Conservation (phyloP, 2,113 vertebrate genomes). For the Geococcyx californianus region DNA sequence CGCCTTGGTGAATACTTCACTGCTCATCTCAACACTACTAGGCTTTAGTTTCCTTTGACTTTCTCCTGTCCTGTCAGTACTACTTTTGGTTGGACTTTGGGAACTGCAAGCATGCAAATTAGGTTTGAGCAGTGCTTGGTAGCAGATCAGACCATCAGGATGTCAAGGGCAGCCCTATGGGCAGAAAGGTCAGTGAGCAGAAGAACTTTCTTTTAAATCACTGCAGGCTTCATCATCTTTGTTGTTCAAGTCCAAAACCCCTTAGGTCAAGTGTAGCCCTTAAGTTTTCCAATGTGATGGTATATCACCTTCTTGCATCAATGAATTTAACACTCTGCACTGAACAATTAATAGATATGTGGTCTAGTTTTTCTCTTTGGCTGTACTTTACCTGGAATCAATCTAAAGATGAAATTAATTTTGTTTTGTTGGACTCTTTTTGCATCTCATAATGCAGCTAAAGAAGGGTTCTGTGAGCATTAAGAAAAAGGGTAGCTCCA, state of each 20-base stretch:
- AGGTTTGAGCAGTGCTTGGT: not conserved
- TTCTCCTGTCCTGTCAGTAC: not conserved
- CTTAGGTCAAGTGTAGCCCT: not conserved
- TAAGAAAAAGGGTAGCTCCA: not conserved
- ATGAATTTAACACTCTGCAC: not conserved
- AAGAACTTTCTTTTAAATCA: conserved; percentile 19
- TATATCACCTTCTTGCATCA: not conserved
- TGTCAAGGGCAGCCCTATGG: not conserved
- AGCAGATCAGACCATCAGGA: not conserved
- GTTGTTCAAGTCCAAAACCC: not conserved
- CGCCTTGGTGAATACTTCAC: not conserved
- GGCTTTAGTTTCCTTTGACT: not conserved
- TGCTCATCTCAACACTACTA: not conserved
- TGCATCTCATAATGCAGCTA: not conserved
- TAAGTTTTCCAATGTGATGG: not conserved
- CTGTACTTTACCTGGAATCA: not conserved
- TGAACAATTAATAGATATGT: not conserved
- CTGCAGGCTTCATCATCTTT: not conserved
- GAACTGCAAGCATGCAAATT: not conserved
- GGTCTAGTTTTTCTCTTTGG: not conserved
- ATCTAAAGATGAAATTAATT: not conserved
- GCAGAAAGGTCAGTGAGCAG: not conserved
- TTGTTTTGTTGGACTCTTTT: not conserved
- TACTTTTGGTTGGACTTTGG: not conserved
- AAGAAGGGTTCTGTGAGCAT: not conserved